These are phyloP conservation scores for Dicyrtomina minuta DNA, from an alignment of 2,888 invertebrate genomes.

Conservation along the genomic window DNA sequence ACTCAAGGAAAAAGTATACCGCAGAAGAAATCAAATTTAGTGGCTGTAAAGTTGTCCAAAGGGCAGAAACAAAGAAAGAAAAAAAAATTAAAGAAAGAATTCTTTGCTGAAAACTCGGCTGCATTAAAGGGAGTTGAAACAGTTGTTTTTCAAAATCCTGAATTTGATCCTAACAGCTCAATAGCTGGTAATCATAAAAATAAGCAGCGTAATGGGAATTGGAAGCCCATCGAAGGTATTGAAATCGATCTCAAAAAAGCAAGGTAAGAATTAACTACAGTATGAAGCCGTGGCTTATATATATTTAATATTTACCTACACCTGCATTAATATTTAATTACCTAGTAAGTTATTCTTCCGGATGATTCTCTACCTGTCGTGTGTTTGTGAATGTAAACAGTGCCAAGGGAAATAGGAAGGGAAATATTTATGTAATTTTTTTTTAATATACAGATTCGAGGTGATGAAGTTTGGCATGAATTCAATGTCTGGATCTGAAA, in stretches of 20 bases:
- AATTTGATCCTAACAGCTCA: constrained; percentile 10
- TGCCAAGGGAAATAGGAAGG: neutral
- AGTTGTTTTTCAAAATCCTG: constrained; percentile 44
- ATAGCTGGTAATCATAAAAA: neutral
- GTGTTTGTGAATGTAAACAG: neutral
- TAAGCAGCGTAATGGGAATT: neutral
- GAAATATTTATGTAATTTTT: neutral
- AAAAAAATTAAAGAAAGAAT: constrained; percentile 16
- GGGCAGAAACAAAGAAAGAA: constrained; percentile 37
- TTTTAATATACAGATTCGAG: constrained; percentile 59
- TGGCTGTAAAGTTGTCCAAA: constrained; percentile 33
- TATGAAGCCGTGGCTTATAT: no score
- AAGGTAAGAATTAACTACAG: no score
- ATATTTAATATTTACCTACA: no score
- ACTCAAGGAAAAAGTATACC: no score
- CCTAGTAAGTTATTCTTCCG: neutral
- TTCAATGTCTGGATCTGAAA: constrained; percentile 70
- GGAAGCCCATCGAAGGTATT: neutral
- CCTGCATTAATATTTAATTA: neutral
- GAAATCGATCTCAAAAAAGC: constrained; percentile 74
- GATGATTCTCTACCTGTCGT: neutral
- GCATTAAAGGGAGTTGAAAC: constrained; percentile 38
- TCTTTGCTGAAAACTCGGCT: constrained; percentile 16
- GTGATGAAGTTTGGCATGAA: constrained; percentile 80
- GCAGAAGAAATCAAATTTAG: neutral